These are phyloP conservation scores for Hippopotamus amphibius DNA, from an alignment of 2,113 vertebrate genomes.

Conservation along the genomic window DNA sequence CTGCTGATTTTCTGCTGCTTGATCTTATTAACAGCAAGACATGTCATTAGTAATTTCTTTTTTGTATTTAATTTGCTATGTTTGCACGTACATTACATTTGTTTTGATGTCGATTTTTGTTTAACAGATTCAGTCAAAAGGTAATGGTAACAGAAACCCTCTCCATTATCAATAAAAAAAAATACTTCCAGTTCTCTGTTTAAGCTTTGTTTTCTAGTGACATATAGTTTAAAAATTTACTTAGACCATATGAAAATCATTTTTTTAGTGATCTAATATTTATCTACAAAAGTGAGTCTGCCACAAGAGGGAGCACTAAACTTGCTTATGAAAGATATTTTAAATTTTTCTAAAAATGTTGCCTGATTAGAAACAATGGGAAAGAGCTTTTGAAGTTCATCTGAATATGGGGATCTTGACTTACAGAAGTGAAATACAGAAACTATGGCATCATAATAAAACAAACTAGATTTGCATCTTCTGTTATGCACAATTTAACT, in stretches of 20 bases:
- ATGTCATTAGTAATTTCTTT: conserved; percentile 95
- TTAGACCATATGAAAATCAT: neutral
- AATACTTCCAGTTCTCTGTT: conserved; percentile 86
- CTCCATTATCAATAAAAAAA: conserved; percentile 95
- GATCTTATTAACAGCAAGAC: conserved; percentile 86
- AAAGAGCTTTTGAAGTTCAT: neutral
- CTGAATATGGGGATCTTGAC: neutral
- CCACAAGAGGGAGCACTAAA: conserved; percentile 86
- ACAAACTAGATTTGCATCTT: neutral
- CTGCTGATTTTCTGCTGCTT: conserved; percentile 90
- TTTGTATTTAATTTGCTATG: conserved; percentile 87
- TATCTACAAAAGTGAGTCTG: neutral
- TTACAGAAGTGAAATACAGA: conserved; percentile 32
- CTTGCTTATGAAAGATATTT: conserved; percentile 52
- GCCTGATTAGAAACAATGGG: neutral
- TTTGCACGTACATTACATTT: conserved; percentile 96
- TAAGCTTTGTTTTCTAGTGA: conserved; percentile 75
- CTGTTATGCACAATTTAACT: neutral
- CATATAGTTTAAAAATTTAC: neutral
- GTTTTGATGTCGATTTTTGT: conserved; percentile 93
- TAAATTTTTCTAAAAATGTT: neutral
- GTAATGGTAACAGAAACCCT: conserved; percentile 95
- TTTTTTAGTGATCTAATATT: neutral
- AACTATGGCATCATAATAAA: neutral
- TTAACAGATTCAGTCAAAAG: conserved; percentile 90